phyloP scores from a whole-genome alignment of 1,140 invertebrate genomes.

The Achatina immaculata region DNA sequence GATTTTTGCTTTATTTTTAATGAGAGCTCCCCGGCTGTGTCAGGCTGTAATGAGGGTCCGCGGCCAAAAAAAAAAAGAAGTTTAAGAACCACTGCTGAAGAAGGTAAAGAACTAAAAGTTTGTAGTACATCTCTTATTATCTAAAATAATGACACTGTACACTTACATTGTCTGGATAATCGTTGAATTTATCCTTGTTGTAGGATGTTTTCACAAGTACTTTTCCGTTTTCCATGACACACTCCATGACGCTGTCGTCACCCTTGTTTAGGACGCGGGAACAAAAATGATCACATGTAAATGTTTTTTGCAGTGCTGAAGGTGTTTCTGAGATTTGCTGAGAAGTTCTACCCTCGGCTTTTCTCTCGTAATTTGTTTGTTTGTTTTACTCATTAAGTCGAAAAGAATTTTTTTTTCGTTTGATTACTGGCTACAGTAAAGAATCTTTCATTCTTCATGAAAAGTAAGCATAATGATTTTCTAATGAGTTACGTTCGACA shows the following conservation, averaged over 20 bases:
- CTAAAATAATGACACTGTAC: not conserved
- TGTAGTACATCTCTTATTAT: no score
- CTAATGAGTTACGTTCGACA: no score
- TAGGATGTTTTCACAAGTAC: constrained; percentile 32
- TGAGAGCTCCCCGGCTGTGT: no score
- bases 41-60: no score
- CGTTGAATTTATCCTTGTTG: constrained; percentile 26
- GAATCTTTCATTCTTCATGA: no score
- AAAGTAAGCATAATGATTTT: no score
- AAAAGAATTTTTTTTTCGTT: no score
- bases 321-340: not conserved
- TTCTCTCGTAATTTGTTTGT: not conserved
- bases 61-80: no score
- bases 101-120: no score
- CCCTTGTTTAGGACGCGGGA: not conserved
- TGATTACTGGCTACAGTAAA: no score
- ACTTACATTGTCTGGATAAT: constrained; percentile 31
- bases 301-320: not conserved
- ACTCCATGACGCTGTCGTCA: constrained; percentile 34
- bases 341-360: not conserved
- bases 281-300: not conserved
- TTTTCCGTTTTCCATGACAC: constrained; percentile 23
- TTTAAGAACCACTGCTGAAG: no score
- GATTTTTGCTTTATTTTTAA: no score
- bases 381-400: not conserved